Percentiles rank a stretch among this genome's conserved stretches.
phyloP scores from a whole-genome alignment of 2,888 invertebrate species.

The Pterostichus niger region DNA sequence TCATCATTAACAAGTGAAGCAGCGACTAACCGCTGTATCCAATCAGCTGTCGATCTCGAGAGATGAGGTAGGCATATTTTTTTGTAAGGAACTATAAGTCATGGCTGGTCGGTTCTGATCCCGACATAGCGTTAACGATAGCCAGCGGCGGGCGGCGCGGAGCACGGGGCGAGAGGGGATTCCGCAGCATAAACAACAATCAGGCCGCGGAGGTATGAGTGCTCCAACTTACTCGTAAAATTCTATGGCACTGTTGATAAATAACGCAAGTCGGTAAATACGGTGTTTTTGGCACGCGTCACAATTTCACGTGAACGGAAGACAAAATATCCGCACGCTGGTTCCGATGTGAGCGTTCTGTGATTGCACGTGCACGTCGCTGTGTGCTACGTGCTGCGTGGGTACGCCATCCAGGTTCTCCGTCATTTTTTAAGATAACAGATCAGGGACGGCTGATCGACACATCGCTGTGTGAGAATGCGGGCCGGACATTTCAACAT shows the following conservation, averaged over 20 bases:
- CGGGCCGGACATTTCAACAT: constrained; percentile 55
- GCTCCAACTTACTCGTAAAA: constrained; percentile 45
- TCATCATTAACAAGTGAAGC: constrained; percentile 67
- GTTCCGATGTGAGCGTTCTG: too few relatives aligned
- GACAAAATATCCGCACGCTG: constrained; percentile 39
- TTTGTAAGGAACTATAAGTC: constrained; percentile 60
- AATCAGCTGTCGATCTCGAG: constrained; percentile 66
- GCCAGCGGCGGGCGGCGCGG: not conserved
- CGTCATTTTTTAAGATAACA: constrained; percentile 62
- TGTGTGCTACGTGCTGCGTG: not conserved
- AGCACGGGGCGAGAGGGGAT: not conserved
- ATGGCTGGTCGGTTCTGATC: constrained; percentile 59
- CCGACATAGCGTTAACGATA: constrained; percentile 55
- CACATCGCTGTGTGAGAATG: constrained; percentile 59
- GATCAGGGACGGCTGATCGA: constrained; percentile 59
- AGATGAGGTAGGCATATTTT: constrained; percentile 67
- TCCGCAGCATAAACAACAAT: constrained; percentile 17
- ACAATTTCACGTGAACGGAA: constrained; percentile 45
- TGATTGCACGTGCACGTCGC: constrained; percentile 31
- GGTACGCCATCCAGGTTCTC: constrained; percentile 11
- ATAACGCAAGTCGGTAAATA: constrained; percentile 25
- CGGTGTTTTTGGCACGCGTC: constrained; percentile 52
- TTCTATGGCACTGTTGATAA: constrained; percentile 49
- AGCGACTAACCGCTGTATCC: constrained; percentile 65
- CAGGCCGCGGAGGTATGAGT: constrained; percentile 3